Evolutionary conservation across 2,888 invertebrate species (phyloP).

Genomic region (Sarcophaga carnaria): DNA sequence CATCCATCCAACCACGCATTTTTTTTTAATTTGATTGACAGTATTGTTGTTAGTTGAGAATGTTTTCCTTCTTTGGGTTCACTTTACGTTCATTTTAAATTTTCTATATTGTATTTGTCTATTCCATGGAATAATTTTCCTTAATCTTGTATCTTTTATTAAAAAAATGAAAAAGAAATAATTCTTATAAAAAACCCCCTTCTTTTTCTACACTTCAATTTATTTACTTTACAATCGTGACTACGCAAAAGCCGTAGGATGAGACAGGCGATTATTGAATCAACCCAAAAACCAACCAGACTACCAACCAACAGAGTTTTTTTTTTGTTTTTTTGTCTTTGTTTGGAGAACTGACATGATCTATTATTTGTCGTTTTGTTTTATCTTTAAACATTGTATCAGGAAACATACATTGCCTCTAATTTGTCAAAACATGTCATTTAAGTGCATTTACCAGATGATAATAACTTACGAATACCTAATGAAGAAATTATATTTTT

Average conservation of each 20-base stretch:
- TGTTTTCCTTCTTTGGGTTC: background rate
- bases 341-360: background rate
- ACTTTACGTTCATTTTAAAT: background rate
- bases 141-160: constrained; percentile 16
- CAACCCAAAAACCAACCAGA: background rate
- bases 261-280: background rate
- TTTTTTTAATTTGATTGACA: background rate
- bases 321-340: background rate
- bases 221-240: constrained; percentile 32
- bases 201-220: background rate
- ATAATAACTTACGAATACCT: background rate
- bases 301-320: background rate
- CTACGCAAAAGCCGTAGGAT: constrained; percentile 34
- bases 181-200: background rate
- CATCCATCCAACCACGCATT: background rate
- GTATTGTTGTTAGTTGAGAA: background rate
- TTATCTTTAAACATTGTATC: background rate
- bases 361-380: background rate
- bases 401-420: background rate
- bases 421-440: background rate
- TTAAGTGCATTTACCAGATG: background rate
- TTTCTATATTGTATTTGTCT: background rate
- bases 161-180: background rate
- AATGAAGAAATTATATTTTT: too few relatives aligned
- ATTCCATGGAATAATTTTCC: constrained; percentile 8